Base-by-base conservation (phyloP, 2,113 vertebrate species). In the Clinocottus analis region DNA sequence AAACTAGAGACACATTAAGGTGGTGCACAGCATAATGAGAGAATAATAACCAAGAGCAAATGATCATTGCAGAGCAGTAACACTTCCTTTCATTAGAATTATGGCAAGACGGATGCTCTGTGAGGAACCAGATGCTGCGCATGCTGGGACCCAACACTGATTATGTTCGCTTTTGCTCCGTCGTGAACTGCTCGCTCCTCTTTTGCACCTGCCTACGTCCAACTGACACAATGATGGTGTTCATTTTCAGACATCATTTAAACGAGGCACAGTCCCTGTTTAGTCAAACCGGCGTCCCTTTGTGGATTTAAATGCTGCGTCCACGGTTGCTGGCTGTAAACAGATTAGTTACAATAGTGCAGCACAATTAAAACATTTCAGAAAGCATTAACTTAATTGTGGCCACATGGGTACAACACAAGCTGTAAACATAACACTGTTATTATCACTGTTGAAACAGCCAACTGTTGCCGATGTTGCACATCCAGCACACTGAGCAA, bases 61-160 rank as follows among this genome's bases (percentile, higher is more conserved):
- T 89, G 0, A 90, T 92, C 94, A 63, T 37, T 25, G 58, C 83
- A 0, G 92, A 96, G 69, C 82, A 45, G 49, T 94, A 93, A 72
- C 93, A 91, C 12, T 82, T 78, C 0, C 87, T 87, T 9, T 95
- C 95, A 21, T 94, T 95, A 66, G 91, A 88, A 1, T 88, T 95
- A 77, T 86, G 92, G 19, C 90, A 95, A 84, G 95, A 96, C 70
- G 91, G 85, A 31, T 89, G 91, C 51, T 45, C 77, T 62, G 95
- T 94, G 49, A 92, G 93, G 93, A 45, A 94, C 0, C 92, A 97
- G 89, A 94, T 95, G 19, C 93, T 90, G 91, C 95, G 94, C 88
- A 94, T 96, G 95, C 95, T 96, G 90, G 77, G 66, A 75, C 67
- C 65, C 51, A 83, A 43, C 75, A 17, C 77, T 69, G 65, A 89